phyloP scores from a whole-genome alignment of 2,797 vertebrate species.

The Scarus forsteni region DNA sequence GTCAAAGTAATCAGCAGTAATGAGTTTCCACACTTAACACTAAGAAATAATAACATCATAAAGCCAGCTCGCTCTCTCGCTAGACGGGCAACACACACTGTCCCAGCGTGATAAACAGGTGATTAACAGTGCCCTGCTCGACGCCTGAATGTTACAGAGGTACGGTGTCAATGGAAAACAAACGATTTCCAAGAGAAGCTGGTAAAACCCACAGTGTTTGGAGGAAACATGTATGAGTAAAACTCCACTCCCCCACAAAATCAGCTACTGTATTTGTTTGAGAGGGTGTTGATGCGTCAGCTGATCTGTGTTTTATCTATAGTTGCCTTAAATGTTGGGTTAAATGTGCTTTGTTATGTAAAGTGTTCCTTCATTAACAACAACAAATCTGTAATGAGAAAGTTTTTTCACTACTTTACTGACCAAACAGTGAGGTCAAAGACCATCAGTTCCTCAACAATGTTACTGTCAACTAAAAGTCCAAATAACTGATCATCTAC shows the following conservation, averaged over 20 bases:
- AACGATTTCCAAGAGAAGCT: conserved; percentile 31
- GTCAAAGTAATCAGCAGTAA: conserved; percentile 48
- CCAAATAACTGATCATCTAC: conserved; percentile 17
- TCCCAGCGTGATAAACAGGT: conserved; percentile 25
- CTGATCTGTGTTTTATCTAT: conserved; percentile 4
- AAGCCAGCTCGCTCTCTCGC: conserved; percentile 29
- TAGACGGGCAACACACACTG: conserved; percentile 32
- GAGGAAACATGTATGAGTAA: conserved; percentile 40
- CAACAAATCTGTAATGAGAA: not conserved
- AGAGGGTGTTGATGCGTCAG: not conserved
- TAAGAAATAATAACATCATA: conserved; percentile 60
- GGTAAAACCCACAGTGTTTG: conserved; percentile 12
- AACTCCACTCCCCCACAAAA: not conserved
- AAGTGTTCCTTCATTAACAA: too few species aligned
- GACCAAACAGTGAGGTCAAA: too few species aligned
- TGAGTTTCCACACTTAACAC: conserved; percentile 68
- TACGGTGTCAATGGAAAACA: not conserved
- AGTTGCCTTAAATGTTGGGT: not conserved
- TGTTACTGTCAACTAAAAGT: conserved; percentile 6
- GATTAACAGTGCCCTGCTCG: conserved; percentile 14
- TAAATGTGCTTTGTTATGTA: too few species aligned
- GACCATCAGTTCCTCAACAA: not conserved
- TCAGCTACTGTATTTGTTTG: conserved; percentile 2
- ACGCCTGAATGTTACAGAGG: conserved; percentile 11
- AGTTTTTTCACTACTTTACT: too few species aligned